phyloP scores from a whole-genome alignment of 2,797 vertebrate species.

The Scolopax bukidnonensis region DNA sequence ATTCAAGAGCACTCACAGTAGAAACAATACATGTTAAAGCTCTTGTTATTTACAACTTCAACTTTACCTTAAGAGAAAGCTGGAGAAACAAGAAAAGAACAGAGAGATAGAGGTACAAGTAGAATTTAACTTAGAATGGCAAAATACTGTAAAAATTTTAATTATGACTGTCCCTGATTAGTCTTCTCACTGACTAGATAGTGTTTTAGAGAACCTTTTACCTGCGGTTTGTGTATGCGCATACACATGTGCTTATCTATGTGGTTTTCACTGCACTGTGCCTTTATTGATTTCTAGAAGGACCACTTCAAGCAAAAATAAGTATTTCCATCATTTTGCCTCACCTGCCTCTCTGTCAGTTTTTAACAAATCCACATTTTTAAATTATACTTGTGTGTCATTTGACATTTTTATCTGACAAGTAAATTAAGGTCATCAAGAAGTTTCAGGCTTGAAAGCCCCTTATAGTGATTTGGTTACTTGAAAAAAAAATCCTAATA shows the following conservation, averaged over 20 bases:
- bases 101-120: not conserved
- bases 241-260: not conserved
- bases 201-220: not conserved
- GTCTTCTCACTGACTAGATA: not conserved
- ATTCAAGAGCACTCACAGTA: not conserved
- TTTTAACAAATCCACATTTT: constrained; percentile 58
- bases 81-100: not conserved
- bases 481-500: not conserved
- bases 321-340: not conserved
- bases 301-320: constrained; percentile 23
- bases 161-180: not conserved
- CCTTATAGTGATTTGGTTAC: not conserved
- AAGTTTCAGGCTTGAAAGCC: constrained; percentile 26
- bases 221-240: accelerated
- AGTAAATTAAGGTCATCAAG: constrained; percentile 56
- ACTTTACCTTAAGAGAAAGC: not conserved
- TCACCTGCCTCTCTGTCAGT: constrained; percentile 18
- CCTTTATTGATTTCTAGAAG: constrained; percentile 25
- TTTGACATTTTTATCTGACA: constrained; percentile 58
- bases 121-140: not conserved
- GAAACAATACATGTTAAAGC: not conserved
- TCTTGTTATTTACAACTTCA: not conserved
- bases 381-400: constrained; percentile 39
- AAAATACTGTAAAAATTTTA: not conserved
- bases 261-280: not conserved